Conservation (phyloP, 2,888 invertebrate genomes). For the Saturnia japonica region DNA sequence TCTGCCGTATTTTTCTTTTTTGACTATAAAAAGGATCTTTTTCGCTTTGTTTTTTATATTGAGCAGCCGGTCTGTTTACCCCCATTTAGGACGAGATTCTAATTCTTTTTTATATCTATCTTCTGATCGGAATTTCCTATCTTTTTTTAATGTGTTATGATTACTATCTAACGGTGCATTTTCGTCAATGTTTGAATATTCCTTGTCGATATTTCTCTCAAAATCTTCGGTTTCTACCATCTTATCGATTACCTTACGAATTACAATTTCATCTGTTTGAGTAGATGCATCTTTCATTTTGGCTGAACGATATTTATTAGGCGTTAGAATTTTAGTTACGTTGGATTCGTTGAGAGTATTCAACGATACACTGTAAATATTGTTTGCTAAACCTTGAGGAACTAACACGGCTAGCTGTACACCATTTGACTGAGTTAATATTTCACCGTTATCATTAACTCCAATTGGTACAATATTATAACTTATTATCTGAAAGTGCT, state of each 20-base stretch:
- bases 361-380: constrained; percentile 70
- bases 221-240: constrained; percentile 62
- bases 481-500: constrained; percentile 67
- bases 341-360: constrained; percentile 63
- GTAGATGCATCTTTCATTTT: constrained; percentile 84
- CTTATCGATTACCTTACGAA: constrained; percentile 55
- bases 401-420: constrained; percentile 84
- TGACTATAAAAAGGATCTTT: constrained; percentile 92
- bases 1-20: constrained; percentile 85
- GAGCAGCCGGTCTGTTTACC: constrained; percentile 89
- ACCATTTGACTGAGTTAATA: constrained; percentile 70
- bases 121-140: constrained; percentile 77
- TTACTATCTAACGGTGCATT: constrained; percentile 75
- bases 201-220: constrained; percentile 75
- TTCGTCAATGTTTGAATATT: constrained; percentile 76
- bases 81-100: constrained; percentile 88
- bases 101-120: constrained; percentile 81
- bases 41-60: constrained; percentile 94
- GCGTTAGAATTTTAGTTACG: constrained; percentile 66
- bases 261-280: constrained; percentile 82
- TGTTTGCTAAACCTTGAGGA: constrained; percentile 73
- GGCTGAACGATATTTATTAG: constrained; percentile 73
- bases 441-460: constrained; percentile 64
- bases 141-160: constrained; percentile 77
- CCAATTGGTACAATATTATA: constrained; percentile 74